Conservation (phyloP, 2,797 vertebrate species). For the Varecia variegata region DNA sequence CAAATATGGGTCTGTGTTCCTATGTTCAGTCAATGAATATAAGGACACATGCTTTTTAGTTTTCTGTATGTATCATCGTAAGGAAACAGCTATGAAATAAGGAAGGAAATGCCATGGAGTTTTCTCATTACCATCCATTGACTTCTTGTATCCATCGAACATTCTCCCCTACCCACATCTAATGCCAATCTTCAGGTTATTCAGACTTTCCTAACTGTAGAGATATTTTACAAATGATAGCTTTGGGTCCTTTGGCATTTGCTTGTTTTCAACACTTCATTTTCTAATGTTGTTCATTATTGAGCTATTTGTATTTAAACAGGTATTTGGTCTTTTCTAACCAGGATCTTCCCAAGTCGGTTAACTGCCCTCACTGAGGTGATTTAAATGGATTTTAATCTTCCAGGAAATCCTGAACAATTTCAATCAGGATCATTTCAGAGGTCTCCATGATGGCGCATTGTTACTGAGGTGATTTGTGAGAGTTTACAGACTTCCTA, state of each 20-base stretch:
- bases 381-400: background rate
- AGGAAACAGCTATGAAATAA: background rate
- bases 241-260: background rate
- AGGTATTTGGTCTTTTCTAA: background rate
- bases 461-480: constrained; percentile 15
- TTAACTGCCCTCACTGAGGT: constrained; percentile 23
- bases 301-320: constrained; percentile 32
- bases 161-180: background rate
- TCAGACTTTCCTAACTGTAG: background rate
- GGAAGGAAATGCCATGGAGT: background rate
- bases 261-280: background rate
- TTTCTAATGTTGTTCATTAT: background rate
- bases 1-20: background rate
- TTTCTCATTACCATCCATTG: background rate
- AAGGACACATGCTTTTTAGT: background rate
- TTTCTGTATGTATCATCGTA: background rate
- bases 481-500: background rate
- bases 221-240: background rate
- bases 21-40: background rate
- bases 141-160: background rate
- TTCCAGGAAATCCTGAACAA: background rate
- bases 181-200: background rate
- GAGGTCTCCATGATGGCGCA: background rate
- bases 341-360: background rate
- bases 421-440: background rate